Evolutionary conservation across 2,113 vertebrate species (phyloP).

Genomic region (Chamaetylas fuelleborni): DNA sequence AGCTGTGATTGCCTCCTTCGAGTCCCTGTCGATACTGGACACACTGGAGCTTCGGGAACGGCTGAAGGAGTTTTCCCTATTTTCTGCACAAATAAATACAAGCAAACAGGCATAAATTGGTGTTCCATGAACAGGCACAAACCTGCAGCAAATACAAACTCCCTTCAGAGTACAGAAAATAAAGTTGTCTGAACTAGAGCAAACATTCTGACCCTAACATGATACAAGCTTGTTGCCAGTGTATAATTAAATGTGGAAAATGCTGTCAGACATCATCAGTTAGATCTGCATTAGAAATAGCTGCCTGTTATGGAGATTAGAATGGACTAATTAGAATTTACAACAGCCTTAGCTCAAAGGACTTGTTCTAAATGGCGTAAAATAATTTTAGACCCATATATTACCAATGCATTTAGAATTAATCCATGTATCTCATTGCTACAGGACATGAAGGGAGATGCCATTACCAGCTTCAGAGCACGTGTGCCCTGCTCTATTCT

Average conservation of each 20-base stretch:
- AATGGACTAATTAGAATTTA: constrained; percentile 53
- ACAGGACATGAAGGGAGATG: not conserved
- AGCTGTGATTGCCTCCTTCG: constrained; percentile 92
- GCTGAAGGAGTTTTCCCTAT: constrained; percentile 93
- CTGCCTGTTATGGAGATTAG: constrained; percentile 60
- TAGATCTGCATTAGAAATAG: constrained; percentile 48
- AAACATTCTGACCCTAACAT: not conserved
- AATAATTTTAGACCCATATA: constrained; percentile 48
- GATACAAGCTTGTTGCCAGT: not conserved
- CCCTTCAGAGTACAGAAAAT: not conserved
- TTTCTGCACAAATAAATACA: constrained; percentile 77
- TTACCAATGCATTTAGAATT: constrained; percentile 43
- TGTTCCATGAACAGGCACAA: not conserved
- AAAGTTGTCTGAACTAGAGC: not conserved
- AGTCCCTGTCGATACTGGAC: constrained; percentile 95
- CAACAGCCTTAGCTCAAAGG: constrained; percentile 55
- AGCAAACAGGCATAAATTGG: not conserved
- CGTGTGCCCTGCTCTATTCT: not conserved
- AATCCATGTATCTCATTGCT: constrained; percentile 18
- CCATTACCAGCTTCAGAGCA: not conserved
- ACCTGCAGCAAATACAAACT: not conserved
- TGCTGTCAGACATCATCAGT: constrained; percentile 48
- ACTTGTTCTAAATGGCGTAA: constrained; percentile 52
- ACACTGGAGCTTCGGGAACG: constrained; percentile 97
- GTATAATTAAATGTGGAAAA: constrained; percentile 10